Conservation (phyloP, 2,113 vertebrate genomes). For the Oenanthe melanoleuca region DNA sequence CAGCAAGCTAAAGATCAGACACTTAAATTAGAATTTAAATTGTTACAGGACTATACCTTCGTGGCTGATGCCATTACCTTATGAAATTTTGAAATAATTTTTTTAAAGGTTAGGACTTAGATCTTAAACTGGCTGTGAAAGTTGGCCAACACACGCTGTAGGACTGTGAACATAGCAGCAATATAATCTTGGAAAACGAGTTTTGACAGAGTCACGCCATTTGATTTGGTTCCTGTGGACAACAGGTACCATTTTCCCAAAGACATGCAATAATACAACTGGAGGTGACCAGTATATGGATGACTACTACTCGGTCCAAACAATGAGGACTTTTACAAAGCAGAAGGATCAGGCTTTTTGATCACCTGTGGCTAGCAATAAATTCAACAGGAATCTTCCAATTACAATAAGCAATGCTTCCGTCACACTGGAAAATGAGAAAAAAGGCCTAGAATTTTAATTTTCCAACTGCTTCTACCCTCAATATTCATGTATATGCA, state of each 20-base stretch:
- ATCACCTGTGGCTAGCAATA: background rate
- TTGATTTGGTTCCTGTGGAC: background rate
- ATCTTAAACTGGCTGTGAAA: background rate
- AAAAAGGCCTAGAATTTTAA: background rate
- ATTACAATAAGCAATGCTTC: background rate
- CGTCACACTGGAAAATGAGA: background rate
- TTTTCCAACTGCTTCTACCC: background rate
- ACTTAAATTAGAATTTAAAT: background rate
- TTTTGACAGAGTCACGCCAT: background rate
- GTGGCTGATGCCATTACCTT: background rate
- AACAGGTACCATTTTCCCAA: background rate
- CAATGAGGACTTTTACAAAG: background rate
- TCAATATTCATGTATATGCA: background rate
- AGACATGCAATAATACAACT: background rate
- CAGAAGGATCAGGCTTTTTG: background rate
- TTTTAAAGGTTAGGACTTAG: background rate
- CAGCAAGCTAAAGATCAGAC: background rate
- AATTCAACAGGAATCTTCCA: background rate
- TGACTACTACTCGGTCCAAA: background rate
- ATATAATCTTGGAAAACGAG: background rate
- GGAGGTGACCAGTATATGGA: background rate
- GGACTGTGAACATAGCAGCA: background rate
- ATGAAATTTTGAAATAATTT: background rate
- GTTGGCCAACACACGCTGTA: background rate
- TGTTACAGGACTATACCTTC: background rate